phyloP scores from a whole-genome alignment of 2,113 vertebrate species.

The Rhinoptilus africanus region DNA sequence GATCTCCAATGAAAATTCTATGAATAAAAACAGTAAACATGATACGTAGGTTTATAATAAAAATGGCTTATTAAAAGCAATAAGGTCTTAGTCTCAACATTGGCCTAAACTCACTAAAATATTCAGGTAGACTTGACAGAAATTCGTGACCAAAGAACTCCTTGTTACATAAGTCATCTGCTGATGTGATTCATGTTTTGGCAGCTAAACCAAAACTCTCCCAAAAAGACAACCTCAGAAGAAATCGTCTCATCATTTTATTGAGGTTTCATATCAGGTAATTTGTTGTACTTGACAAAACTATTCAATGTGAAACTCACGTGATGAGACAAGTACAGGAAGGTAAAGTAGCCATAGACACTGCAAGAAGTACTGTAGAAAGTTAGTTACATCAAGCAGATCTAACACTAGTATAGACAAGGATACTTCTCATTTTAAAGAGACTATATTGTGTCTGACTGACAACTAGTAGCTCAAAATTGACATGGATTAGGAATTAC shows the following conservation, averaged over 20 bases:
- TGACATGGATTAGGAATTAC: constrained; percentile 51
- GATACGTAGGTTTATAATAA: neutral
- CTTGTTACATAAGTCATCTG: rapidly evolving
- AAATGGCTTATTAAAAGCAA: neutral
- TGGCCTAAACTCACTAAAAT: neutral
- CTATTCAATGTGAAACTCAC: neutral
- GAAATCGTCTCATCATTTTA: neutral
- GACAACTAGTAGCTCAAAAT: neutral
- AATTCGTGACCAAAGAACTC: neutral
- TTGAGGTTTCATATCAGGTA: neutral
- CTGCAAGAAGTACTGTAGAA: neutral
- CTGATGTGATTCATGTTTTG: neutral
- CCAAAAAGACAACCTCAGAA: neutral
- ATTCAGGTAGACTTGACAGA: neutral
- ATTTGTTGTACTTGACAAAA: neutral
- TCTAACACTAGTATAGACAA: neutral
- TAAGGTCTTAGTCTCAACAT: neutral
- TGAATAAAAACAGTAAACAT: neutral
- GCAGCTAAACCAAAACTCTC: neutral
- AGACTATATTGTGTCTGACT: neutral
- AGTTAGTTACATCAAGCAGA: neutral
- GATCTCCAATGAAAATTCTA: neutral
- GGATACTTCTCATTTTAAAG: neutral
- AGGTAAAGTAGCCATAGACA: neutral
- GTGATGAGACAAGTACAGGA: neutral